These are phyloP conservation scores for Acholoe squamosa DNA, from an alignment of 2,888 invertebrate genomes.

Conservation along the genomic window DNA sequence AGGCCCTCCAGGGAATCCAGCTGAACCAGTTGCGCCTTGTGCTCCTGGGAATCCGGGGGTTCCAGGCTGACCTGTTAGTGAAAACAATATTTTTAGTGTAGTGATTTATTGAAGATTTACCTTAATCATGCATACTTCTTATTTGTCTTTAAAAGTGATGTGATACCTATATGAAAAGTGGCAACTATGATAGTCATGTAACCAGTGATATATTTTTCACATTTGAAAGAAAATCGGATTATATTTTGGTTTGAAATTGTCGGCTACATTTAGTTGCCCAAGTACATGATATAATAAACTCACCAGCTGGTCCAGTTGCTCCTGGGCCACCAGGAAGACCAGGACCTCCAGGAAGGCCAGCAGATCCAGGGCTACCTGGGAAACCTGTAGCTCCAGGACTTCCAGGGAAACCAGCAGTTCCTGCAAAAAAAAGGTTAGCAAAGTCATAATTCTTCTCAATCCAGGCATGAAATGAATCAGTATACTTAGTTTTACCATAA, in stretches of 20 bases:
- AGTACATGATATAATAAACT: neutral
- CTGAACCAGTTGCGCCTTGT: slow-evolving; percentile 29
- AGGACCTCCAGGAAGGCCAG: slow-evolving; percentile 55
- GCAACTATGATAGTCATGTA: too few relatives aligned
- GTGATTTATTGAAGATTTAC: too few relatives aligned
- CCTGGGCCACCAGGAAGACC: slow-evolving; percentile 39
- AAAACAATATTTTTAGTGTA: too few relatives aligned
- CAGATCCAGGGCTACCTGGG: slow-evolving; percentile 50
- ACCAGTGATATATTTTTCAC: too few relatives aligned
- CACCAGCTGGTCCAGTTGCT: slow-evolving; percentile 46
- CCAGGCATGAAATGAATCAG: neutral
- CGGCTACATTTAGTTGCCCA: too few relatives aligned
- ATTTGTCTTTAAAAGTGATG: too few relatives aligned
- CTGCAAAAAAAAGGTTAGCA: neutral
- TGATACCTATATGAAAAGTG: too few relatives aligned
- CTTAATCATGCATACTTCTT: too few relatives aligned
- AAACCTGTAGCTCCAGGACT: slow-evolving; percentile 41
- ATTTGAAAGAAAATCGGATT: too few relatives aligned
- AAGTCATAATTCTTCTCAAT: too few relatives aligned
- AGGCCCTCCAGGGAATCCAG: slow-evolving; percentile 60
- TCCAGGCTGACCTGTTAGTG: slow-evolving; percentile 42
- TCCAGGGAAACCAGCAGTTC: slow-evolving; percentile 47
- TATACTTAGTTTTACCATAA: neutral
- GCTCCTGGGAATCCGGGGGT: slow-evolving; percentile 46
- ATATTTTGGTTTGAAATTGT: too few relatives aligned